A percentile compares a stretch with the other conserved stretches of the same genome.
Conservation (phyloP, 1,140 invertebrate genomes). For the Drosophila lowei region DNA sequence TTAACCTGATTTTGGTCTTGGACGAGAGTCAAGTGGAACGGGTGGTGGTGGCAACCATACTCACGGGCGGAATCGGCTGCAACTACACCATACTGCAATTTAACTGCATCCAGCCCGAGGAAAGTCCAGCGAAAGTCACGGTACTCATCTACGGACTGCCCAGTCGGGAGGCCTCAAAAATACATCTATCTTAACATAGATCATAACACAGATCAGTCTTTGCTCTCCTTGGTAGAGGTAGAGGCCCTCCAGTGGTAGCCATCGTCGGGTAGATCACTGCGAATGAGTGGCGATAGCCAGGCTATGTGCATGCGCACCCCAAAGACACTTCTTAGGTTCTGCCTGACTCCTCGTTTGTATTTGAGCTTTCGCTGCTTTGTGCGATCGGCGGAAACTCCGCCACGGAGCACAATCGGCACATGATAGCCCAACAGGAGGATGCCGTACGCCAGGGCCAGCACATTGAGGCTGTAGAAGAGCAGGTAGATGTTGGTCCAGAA, state of each 20-base stretch:
- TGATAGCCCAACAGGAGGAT: constrained; percentile 89
- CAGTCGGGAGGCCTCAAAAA: not conserved
- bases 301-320: constrained; percentile 90
- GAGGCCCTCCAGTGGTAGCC: constrained; percentile 87
- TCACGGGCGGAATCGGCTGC: constrained; percentile 46
- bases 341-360: constrained; percentile 89
- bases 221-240: constrained; percentile 67
- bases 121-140: constrained; percentile 14
- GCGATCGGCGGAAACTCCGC: constrained; percentile 68
- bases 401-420: constrained; percentile 84
- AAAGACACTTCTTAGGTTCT: constrained; percentile 88
- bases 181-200: constrained; percentile 5
- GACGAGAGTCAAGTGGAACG: constrained; percentile 36
- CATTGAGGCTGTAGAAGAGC: constrained; percentile 87
- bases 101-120: not conserved
- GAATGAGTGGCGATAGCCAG: constrained; percentile 90
- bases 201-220: constrained; percentile 11
- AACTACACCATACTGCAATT: constrained; percentile 53
- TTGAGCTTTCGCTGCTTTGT: constrained; percentile 30
- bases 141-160: constrained; percentile 53
- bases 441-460: constrained; percentile 88
- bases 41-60: constrained; percentile 16
- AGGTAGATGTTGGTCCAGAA: constrained; percentile 84
- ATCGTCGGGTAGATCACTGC: constrained; percentile 89
- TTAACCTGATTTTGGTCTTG: constrained; percentile 55